Conservation (phyloP, 23 tunicate genomes). For the Ascidia mentula region DNA sequence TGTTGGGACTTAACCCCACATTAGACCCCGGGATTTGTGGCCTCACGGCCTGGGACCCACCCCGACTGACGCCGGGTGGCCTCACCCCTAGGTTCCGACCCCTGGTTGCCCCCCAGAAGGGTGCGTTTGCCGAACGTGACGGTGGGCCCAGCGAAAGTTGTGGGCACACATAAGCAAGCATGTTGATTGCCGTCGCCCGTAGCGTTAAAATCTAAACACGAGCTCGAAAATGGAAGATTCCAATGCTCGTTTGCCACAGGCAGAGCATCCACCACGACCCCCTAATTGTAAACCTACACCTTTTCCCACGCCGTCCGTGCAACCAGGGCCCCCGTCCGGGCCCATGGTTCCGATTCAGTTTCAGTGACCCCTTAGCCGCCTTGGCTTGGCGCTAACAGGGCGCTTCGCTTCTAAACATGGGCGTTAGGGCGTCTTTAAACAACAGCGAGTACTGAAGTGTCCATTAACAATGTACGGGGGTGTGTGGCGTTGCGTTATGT, state of each 20-base stretch:
- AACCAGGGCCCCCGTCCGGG: neutral
- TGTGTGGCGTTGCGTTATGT: no score
- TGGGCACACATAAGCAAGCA: neutral
- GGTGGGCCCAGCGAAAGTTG: neutral
- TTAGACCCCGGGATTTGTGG: neutral
- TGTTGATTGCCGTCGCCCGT: slow-evolving; percentile 2
- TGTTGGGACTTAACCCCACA: neutral
- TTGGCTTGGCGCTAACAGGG: no score
- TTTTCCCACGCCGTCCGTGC: slow-evolving; percentile 6
- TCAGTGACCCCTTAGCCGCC: slow-evolving; percentile 7
- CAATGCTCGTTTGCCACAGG: neutral
- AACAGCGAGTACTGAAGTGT: no score
- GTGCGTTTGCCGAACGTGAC: slow-evolving; percentile 12
- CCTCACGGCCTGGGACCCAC: neutral
- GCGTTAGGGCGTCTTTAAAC: no score
- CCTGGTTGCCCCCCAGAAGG: neutral
- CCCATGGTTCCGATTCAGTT: neutral
- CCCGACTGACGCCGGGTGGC: neutral
- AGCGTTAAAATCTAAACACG: neutral
- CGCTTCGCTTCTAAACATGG: no score
- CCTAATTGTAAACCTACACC: slow-evolving; percentile 12
- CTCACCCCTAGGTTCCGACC: slow-evolving; percentile 5
- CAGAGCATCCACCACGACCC: neutral
- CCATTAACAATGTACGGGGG: no score
- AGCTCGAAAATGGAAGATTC: slow-evolving; percentile 6